Percentiles rank a stretch among this genome's conserved stretches.
Evolutionary conservation across 1,140 invertebrate genomes (phyloP).

Genomic region (Laupala kohalensis): DNA sequence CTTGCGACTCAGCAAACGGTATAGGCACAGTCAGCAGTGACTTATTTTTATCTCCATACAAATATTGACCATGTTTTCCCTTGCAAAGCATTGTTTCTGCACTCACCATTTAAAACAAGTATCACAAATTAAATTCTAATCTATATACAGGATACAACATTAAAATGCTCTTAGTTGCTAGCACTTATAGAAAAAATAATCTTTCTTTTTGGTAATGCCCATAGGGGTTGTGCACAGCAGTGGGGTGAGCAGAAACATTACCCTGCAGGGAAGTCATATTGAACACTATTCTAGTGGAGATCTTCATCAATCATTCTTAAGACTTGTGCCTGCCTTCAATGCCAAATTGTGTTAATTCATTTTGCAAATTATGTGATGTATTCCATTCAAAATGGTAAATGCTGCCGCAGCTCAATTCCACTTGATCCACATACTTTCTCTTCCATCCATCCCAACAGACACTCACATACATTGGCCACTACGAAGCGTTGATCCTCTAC

Average conservation of each 20-base stretch:
- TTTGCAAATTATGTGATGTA: too few relatives aligned
- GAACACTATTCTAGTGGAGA: too few relatives aligned
- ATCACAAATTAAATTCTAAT: neutral
- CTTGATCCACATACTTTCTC: neutral
- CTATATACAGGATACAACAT: neutral
- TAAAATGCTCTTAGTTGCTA: neutral
- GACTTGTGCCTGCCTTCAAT: too few relatives aligned
- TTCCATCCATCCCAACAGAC: neutral
- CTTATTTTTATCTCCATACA: too few relatives aligned
- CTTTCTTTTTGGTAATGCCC: neutral
- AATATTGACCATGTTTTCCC: neutral
- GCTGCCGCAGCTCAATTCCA: neutral
- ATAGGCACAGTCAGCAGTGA: neutral
- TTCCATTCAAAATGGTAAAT: too few relatives aligned
- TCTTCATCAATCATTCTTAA: too few relatives aligned
- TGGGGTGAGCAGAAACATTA: too few relatives aligned
- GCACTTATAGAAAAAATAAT: neutral
- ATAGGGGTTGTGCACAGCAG: neutral
- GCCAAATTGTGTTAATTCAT: too few relatives aligned
- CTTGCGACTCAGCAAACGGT: neutral
- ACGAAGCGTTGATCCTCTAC: neutral
- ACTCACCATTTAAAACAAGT: neutral
- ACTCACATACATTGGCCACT: neutral
- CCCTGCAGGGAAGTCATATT: too few relatives aligned
- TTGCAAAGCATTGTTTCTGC: neutral